phyloP scores from a whole-genome alignment of 2,888 invertebrate genomes.

The Ophion obscuratus region DNA sequence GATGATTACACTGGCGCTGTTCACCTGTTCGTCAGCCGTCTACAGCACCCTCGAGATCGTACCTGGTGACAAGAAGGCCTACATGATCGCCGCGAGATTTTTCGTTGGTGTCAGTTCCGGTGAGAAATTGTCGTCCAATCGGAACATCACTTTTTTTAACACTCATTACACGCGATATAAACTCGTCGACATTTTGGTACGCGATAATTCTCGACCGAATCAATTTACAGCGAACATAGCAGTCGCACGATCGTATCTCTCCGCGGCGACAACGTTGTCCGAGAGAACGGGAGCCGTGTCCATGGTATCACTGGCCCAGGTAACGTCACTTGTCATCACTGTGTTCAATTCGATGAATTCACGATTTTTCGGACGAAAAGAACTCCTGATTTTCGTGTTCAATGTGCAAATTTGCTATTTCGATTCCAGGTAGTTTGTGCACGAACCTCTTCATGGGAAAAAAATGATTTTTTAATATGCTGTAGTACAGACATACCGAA shows the following conservation, averaged over 20 bases:
- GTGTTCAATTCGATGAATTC: neutral
- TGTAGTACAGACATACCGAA: too few relatives aligned
- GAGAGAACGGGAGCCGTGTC: slow-evolving; percentile 94
- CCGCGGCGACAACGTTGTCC: slow-evolving; percentile 91
- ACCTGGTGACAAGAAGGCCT: slow-evolving; percentile 87
- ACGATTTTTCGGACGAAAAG: too few relatives aligned
- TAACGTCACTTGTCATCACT: slow-evolving; percentile 61
- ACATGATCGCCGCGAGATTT: slow-evolving; percentile 91
- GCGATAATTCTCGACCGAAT: neutral
- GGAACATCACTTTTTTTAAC: neutral
- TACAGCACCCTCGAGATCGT: slow-evolving; percentile 92
- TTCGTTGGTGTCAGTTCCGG: slow-evolving; percentile 94
- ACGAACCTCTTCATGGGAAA: too few relatives aligned
- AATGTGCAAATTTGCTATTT: too few relatives aligned
- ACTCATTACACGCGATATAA: neutral
- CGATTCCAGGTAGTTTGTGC: too few relatives aligned
- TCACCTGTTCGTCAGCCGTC: slow-evolving; percentile 89
- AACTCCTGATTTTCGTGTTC: too few relatives aligned
- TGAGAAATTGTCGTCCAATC: slow-evolving; percentile 78
- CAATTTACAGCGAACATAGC: slow-evolving; percentile 90
- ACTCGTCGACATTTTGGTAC: neutral
- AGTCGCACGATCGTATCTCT: slow-evolving; percentile 93
- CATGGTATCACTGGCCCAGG: slow-evolving; percentile 92
- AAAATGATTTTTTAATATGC: neutral
- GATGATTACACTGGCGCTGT: slow-evolving; percentile 88